Percentiles rank a stretch among this genome's conserved stretches.
These are phyloP conservation scores for Girardia tigrina DNA, from an alignment of 2,888 invertebrate genomes.

Conservation along the genomic window DNA sequence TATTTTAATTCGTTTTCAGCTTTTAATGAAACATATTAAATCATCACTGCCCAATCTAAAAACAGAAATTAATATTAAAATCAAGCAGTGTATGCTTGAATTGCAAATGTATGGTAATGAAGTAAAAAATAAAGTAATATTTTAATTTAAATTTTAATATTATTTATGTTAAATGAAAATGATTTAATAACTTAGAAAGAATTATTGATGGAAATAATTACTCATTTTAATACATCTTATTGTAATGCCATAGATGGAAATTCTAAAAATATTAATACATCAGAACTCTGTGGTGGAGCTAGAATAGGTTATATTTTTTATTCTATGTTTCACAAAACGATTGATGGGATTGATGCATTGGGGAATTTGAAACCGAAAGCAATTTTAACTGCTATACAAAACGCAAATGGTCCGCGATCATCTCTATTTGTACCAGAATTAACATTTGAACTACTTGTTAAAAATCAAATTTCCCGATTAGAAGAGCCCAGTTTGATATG, in stretches of 20 bases:
- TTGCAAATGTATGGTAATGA: constrained; percentile 92
- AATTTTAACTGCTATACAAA: constrained; percentile 90
- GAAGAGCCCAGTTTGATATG: constrained; percentile 91
- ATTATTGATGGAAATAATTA: constrained; percentile 88
- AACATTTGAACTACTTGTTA: constrained; percentile 90
- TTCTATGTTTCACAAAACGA: constrained; percentile 83
- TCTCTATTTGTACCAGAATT: constrained; percentile 59
- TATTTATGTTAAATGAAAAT: no score
- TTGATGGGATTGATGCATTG: constrained; percentile 86
- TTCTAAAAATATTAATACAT: constrained; percentile 87
- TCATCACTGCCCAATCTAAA: constrained; percentile 95
- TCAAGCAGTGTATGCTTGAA: constrained; percentile 88
- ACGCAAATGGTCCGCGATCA: constrained; percentile 66
- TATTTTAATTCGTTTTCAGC: constrained; percentile 44
- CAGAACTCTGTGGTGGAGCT: constrained; percentile 92
- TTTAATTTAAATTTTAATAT: constrained; percentile 24
- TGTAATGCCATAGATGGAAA: constrained; percentile 96
- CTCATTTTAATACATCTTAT: constrained; percentile 94
- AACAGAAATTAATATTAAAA: constrained; percentile 91
- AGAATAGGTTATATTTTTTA: constrained; percentile 98
- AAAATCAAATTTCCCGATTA: constrained; percentile 81
- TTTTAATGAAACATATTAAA: constrained; percentile 95
- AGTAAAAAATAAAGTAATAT: constrained; percentile 68
- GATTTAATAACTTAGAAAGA: constrained; percentile 57
- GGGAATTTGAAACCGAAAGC: constrained; percentile 80